Evolutionary conservation across 37 sponge, comb jelly and placozoan species (phyloP).

Genomic region (Haliclona indistincta): DNA sequence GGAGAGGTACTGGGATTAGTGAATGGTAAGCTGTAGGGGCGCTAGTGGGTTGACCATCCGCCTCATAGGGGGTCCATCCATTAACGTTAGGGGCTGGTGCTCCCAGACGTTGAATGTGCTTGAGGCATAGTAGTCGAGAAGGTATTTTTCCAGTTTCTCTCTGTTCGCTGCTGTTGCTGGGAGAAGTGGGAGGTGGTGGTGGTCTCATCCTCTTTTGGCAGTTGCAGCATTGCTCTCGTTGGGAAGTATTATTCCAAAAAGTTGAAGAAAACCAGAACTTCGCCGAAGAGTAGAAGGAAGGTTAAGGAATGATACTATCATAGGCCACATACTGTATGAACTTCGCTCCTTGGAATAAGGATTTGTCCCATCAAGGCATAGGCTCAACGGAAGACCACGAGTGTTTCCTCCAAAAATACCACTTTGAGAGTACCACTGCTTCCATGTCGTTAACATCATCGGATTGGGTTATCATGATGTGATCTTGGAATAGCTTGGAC

Average conservation of each 20-base stretch:
- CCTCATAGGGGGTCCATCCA: slow-evolving; percentile 29
- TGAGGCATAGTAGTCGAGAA: too few species aligned
- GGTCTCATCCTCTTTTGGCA: slow-evolving; percentile 22
- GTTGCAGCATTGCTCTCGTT: slow-evolving; percentile 9
- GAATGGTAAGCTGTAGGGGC: slow-evolving; percentile 23
- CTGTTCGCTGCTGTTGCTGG: slow-evolving; percentile 49
- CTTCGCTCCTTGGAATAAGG: too few species aligned
- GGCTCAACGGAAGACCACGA: too few species aligned
- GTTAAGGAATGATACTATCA: too few species aligned
- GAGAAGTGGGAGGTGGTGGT: slow-evolving; percentile 33
- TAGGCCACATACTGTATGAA: too few species aligned
- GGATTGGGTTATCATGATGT: not conserved
- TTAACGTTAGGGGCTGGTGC: slow-evolving; percentile 37
- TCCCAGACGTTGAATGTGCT: slow-evolving; percentile 42
- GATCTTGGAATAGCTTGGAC: slow-evolving; percentile 14
- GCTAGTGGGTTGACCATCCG: slow-evolving; percentile 29
- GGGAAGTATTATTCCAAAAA: slow-evolving; percentile 21
- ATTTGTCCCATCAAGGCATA: too few species aligned
- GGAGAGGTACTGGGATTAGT: too few species aligned
- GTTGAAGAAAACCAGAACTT: too few species aligned
- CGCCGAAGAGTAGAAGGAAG: too few species aligned
- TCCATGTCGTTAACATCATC: slow-evolving; percentile 12
- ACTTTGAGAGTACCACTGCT: not conserved
- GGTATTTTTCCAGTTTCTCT: slow-evolving; percentile 38
- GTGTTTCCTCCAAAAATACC: too few species aligned